Base-by-base conservation (phyloP, 2,888 invertebrate genomes). In the Bellardia bayeri region DNA sequence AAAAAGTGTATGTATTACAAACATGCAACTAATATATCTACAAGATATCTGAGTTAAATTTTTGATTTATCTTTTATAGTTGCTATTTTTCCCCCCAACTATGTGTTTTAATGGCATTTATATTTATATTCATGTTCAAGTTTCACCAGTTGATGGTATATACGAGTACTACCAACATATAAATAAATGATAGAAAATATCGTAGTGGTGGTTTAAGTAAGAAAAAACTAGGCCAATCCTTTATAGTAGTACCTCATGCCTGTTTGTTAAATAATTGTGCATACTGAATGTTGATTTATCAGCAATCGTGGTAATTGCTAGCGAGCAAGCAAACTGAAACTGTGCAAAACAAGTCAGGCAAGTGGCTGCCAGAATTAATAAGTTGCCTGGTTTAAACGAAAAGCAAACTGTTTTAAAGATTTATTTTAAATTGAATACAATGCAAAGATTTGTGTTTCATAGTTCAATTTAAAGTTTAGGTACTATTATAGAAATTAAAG, bases 241-340 rank as follows among this genome's bases (percentile, higher is more conserved):
- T 68, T 56, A 56, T 56, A 23, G 11, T 61, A 51, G 6, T 6
- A 13, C 45, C 9, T 9, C 51, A 69, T 75, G 42, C 69, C 14
- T 69, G 68, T 76, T 69, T 54, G 58, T 61, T 82, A 14, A n/a
- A n/a, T 51, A 82, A 82, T 82, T 75, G 68, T 40, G 51, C 63
- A 63, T 76, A 82, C 76, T 82, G 82, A 75, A 63, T 69, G 61
- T 42, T 75, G 82, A 82, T 76, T 76, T 82, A 61, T 68, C 69
- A 63, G 82, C 82, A 82, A 76, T 76, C 30, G 33, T 56, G 30
- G 72, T 56, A 37, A 64, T 64, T 64, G 40, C 72, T 40, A 56
- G 56, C 56, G 30, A 56, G 33, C 40, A 71, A 13, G 42, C 61
- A 63, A 71, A 71, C 42, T 40, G 37, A 69, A 68, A 45, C 16